Evolutionary conservation across 2,797 vertebrate species (phyloP).

Genomic region (Lepilemur ruficaudatus): DNA sequence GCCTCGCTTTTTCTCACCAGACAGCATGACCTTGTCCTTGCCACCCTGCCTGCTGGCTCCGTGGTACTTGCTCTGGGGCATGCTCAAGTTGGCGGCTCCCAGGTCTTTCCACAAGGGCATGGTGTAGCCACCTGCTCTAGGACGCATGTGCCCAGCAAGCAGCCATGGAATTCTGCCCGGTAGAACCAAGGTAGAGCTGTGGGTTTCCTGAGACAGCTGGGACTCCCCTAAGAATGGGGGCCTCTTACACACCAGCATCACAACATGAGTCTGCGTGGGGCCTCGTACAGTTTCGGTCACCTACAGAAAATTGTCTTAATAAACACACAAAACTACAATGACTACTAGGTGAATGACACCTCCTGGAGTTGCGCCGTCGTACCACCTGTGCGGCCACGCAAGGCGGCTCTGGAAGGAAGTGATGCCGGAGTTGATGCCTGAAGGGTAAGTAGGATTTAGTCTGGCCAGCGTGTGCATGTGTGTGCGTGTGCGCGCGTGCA

Average conservation of each 20-base stretch:
- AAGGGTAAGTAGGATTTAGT: neutral
- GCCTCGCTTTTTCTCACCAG: neutral
- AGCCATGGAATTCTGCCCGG: neutral
- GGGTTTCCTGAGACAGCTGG: neutral
- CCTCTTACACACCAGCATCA: neutral
- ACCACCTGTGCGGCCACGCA: neutral
- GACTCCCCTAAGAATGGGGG: neutral
- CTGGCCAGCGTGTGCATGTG: neutral
- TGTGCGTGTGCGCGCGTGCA: no score
- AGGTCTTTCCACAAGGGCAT: neutral
- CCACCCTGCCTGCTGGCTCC: no score
- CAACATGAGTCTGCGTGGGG: neutral
- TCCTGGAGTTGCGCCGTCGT: neutral
- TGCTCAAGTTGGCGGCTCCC: neutral
- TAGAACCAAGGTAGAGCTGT: neutral
- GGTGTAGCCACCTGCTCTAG: neutral
- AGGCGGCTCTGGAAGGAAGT: neutral
- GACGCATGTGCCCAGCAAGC: neutral
- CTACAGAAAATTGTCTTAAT: neutral
- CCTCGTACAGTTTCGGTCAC: neutral
- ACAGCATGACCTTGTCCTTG: accelerated
- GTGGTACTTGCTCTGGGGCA: neutral
- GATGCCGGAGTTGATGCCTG: neutral
- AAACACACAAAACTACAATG: neutral
- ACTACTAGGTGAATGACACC: neutral